Evolutionary conservation across 2,113 vertebrate genomes (phyloP), one percentile per base, ranked within the genome.

Genomic region (Atractosteus spatula): DNA sequence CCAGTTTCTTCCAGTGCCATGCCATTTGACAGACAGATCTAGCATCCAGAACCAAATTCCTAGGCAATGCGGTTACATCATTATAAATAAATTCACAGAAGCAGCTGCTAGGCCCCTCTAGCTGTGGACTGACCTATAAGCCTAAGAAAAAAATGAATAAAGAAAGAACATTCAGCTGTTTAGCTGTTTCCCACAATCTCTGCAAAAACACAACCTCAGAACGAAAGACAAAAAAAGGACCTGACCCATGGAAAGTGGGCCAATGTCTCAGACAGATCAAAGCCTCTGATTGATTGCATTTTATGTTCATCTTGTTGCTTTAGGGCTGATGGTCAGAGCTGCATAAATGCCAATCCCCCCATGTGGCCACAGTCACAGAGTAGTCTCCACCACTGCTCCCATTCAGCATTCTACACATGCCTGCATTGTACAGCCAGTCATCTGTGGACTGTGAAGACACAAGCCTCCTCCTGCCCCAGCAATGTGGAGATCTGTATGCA

Each of bases 31-130:
- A 7, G 59, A 56, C 29, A 29, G 29, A 29, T 29, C 29, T 29
- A 29, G 29, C 29, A 2, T 43, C 63, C 59, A 66, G 51, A 78
- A 78, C 70, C 67, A 47, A 66, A 82, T 90, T 92, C 89, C 85
- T 83, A 74, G 76, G 79, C 76, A 86, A 78, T 81, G 71, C 56
- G 68, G 85, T 92, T 89, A 92, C 88, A 91, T 92, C 78, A 92
- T 77, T 80, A 71, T 55, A 63, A 77, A 81, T 86, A 79, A 62
- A 68, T 76, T 70, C 81, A 85, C 78, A 80, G 79, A 89, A 88
- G 84, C 81, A 90, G 82, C 81, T 85, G 89, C 86, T 90, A 79
- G 70, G 84, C 84, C 81, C 77, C 64, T 47, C 13, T 42, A 7
- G n/a, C 65, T 41, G 44, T 29, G 29, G 29, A 29, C 1, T 29